Evolutionary conservation across 2,797 vertebrate species (phyloP).

Genomic region (Petrocephalus schoutedeni): DNA sequence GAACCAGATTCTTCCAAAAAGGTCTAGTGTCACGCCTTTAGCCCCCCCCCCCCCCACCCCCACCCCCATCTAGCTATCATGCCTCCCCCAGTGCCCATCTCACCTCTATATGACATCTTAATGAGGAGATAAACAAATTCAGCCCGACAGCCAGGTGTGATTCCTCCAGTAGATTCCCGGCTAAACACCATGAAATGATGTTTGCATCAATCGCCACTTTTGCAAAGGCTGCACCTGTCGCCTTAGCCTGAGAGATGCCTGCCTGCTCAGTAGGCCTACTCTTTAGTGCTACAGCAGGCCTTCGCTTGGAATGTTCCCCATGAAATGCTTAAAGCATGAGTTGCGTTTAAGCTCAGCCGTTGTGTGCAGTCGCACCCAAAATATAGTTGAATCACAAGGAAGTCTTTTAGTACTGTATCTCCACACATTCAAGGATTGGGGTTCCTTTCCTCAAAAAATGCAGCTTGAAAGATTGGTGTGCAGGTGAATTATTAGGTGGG

Average conservation of each 20-base stretch:
- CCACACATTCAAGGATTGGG: background rate
- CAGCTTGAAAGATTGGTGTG: background rate
- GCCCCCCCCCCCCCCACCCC: background rate
- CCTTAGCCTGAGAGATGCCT: background rate
- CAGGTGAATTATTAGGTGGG: background rate
- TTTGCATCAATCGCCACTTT: background rate
- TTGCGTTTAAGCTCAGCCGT: background rate
- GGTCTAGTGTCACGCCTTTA: background rate
- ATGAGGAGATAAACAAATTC: background rate
- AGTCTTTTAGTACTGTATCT: background rate
- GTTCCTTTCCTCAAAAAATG: background rate
- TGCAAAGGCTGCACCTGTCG: background rate
- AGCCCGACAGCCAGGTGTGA: background rate
- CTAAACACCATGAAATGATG: background rate
- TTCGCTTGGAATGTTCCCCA: background rate
- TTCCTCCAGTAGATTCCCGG: background rate
- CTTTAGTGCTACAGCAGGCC: background rate
- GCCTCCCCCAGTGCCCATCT: background rate
- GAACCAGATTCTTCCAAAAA: background rate
- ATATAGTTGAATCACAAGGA: background rate
- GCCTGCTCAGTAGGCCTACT: background rate
- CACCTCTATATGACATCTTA: background rate
- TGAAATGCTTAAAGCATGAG: background rate
- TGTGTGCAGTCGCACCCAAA: background rate
- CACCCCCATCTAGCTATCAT: background rate